Evolutionary conservation across 2,113 vertebrate genomes (phyloP), one percentile per base, ranked within the genome.

Genomic region (Siphamia tubifer): DNA sequence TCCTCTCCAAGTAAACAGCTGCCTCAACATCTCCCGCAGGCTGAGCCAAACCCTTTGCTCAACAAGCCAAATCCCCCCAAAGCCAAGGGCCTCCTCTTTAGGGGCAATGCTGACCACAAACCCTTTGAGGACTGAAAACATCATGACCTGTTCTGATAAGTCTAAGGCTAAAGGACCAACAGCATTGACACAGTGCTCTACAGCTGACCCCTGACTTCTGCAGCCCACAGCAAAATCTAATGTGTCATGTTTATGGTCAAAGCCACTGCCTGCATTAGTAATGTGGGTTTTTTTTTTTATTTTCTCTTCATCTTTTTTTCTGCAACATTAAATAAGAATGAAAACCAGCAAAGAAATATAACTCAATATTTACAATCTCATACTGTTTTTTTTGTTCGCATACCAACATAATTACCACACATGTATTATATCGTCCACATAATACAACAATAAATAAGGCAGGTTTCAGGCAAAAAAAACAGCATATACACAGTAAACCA

Each of bases 1-100:
- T 74, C 36, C 53, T 76, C 55, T 70, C 56, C 49, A 47, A 66
- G 71, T 72, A 73, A 87, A 87, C 78, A 84, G 81, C 83, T 85
- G 67, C 54, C 23, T 58, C 71, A 8, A 53, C 57, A 34, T 68
- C 49, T 35, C 44, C 58, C 5, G 0, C 31, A 40, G 48, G 27
- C 55, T 15, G 25, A 61, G 71, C 82, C 81, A 87, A 81, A 81
- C 77, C 70, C 77, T 58, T 43, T 49, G 32, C 52, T 79, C 74
- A 53, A 32, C 8, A 36, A 3, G 69, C 73, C 78, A 86, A 86
- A 74, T 81, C 61, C 70, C 34, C 19, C 43, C 57, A 53, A 32
- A 80, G 68, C 74, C 64, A 65, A 44, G 10, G 36, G n/a, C 65
- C 73, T 80, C 51, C 45, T 68, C 57, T 76, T 62, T 63, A 17